Evolutionary conservation across 2,797 vertebrate genomes (phyloP), one percentile per base, ranked within the genome.

Genomic region (Anabacerthia variegaticeps): DNA sequence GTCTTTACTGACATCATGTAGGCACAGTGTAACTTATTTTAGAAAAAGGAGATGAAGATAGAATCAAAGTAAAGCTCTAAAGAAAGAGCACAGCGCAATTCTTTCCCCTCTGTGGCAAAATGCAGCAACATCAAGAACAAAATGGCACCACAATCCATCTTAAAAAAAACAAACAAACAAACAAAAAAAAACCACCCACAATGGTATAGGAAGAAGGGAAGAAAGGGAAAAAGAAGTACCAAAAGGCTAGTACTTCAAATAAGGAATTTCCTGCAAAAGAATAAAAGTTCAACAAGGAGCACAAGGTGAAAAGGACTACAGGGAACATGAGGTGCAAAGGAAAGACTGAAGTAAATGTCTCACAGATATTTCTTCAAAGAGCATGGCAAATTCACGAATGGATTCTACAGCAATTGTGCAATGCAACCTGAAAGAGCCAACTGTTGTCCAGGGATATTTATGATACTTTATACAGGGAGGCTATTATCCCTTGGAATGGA

Each of bases 381-480:
- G 14, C 32, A 46, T 30, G 7, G 79, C 55, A 84, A 88, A 94
- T 67, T 94, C 81, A 51, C 79, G 79, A 76, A 75, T 2, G 11
- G 58, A 92, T 84, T 93, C 93, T 67, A 86, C 4, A 66, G 69
- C 11, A 48, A 73, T 66, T 66, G 81, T 41, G 44, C 88, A 91
- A 63, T 34, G 69, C 66, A 96, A 88, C 78, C 34, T 10, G 0
- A 71, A 88, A 89, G 59, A 93, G 71, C 55, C 76, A 86, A 39
- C 56, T 79, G 83, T 71, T 95, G 89, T 96, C 88, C 69, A 65
- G 41, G 24, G 73, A 95, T 96, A 97, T 96, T 97, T 96, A 97
- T 92, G 96, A 78, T 65, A 67, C 93, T 92, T 95, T 94, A 91
- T 77, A 92, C n/a, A 71, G 74, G n/a, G 43, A 89, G 56, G 73